Conservation (phyloP, 2,888 invertebrate species). For the Stenurella melanura region DNA sequence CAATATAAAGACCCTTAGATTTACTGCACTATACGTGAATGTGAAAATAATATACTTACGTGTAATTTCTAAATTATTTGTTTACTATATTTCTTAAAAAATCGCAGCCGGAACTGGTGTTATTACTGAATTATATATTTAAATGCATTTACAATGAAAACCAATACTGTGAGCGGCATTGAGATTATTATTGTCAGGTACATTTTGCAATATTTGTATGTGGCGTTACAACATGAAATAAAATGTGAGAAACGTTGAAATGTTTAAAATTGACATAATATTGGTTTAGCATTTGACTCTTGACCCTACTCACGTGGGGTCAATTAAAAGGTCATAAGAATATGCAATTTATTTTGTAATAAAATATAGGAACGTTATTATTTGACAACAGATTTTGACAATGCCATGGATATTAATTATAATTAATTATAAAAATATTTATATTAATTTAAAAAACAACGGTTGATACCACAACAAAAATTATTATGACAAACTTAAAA, state of each 20-base stretch:
- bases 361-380: conserved; percentile 19
- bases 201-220: conserved; percentile 18
- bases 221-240: conserved; percentile 8
- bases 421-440: too few relatives aligned
- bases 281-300: conserved; percentile 25
- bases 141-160: not conserved
- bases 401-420: not conserved
- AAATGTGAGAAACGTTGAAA: conserved; percentile 3
- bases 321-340: conserved; percentile 23
- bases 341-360: conserved; percentile 30
- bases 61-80: too few relatives aligned
- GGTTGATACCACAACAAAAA: too few relatives aligned
- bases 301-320: conserved; percentile 5
- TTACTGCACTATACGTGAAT: too few relatives aligned
- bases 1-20: too few relatives aligned
- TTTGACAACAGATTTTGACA: conserved; percentile 15
- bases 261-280: conserved; percentile 25
- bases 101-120: too few relatives aligned
- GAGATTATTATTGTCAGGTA: conserved; percentile 5
- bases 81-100: too few relatives aligned
- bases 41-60: too few relatives aligned
- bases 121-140: not conserved
- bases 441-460: too few relatives aligned
- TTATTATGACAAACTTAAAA: too few relatives aligned
- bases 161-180: not conserved